These are phyloP conservation scores for Vireo altiloquus DNA, from an alignment of 2,113 vertebrate species.

Conservation along the genomic window DNA sequence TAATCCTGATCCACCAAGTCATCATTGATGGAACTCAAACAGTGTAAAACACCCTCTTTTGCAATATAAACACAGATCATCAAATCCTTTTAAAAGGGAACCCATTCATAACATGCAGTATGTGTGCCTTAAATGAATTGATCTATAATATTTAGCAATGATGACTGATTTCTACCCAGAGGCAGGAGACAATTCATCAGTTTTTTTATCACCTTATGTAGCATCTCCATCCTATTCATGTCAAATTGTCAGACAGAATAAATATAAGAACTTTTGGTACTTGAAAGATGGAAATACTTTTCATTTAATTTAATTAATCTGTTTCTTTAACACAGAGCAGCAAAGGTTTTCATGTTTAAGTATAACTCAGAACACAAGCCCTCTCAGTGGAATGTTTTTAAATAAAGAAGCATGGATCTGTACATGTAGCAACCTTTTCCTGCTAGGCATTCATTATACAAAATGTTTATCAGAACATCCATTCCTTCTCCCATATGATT, in stretches of 20 bases:
- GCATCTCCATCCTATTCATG: background rate
- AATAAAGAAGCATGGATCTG: background rate
- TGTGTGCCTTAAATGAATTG: background rate
- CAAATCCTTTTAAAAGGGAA: background rate
- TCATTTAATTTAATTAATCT: background rate
- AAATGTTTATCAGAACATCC: constrained; percentile 23
- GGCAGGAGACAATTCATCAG: background rate
- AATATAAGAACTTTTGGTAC: background rate
- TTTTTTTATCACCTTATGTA: background rate
- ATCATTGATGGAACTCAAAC: background rate
- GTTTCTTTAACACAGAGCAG: background rate
- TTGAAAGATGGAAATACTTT: background rate
- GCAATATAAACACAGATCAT: background rate
- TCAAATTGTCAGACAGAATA: background rate
- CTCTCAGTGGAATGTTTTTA: background rate
- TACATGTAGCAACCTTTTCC: background rate
- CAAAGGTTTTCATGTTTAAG: background rate
- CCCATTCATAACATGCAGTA: background rate
- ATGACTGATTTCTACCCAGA: background rate
- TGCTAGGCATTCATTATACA: background rate
- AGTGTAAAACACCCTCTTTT: background rate
- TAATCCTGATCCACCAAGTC: background rate
- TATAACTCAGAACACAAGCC: background rate
- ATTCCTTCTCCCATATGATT: background rate
- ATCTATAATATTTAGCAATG: background rate